A percentile compares a stretch with the other conserved stretches of the same genome.
phyloP scores from a whole-genome alignment of 2,797 vertebrate species.

The Lepilemur septentrionalis region DNA sequence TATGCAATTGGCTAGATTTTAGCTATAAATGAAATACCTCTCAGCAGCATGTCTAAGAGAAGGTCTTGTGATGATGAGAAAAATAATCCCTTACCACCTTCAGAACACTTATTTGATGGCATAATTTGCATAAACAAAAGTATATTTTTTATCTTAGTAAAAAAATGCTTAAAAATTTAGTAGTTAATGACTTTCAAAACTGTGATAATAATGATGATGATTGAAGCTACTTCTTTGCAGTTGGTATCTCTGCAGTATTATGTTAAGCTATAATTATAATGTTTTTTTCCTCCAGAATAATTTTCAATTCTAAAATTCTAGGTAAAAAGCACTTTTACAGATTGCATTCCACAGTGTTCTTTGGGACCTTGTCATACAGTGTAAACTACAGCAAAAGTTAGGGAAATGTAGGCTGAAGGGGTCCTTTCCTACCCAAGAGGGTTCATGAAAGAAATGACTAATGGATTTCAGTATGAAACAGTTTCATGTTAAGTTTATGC shows the following conservation, averaged over 20 bases:
- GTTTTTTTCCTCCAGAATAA: slow-evolving; percentile 46
- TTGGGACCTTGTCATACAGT: neutral
- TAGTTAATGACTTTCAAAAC: slow-evolving; percentile 77
- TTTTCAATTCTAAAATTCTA: slow-evolving; percentile 35
- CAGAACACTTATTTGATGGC: slow-evolving; percentile 73
- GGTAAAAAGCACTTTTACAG: neutral
- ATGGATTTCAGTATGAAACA: slow-evolving; percentile 8
- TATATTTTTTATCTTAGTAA: slow-evolving; percentile 62
- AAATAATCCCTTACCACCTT: slow-evolving; percentile 67
- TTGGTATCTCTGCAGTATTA: slow-evolving; percentile 65
- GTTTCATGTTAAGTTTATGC: slow-evolving; percentile 2
- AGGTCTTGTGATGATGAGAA: slow-evolving; percentile 68
- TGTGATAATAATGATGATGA: slow-evolving; percentile 68
- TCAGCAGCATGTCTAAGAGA: slow-evolving; percentile 52
- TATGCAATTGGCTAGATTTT: slow-evolving; percentile 45
- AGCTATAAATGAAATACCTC: slow-evolving; percentile 64
- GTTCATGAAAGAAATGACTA: slow-evolving; percentile 5
- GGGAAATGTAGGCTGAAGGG: neutral
- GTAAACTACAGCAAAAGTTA: neutral
- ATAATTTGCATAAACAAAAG: slow-evolving; percentile 81
- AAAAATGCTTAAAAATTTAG: slow-evolving; percentile 69
- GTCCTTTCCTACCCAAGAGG: neutral
- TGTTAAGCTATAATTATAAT: slow-evolving; percentile 58
- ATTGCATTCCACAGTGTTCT: neutral
- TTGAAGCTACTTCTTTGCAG: slow-evolving; percentile 50